Base-by-base conservation (phyloP, 92 coral and sea anemone species). In the Parazoanthus darwini region DNA sequence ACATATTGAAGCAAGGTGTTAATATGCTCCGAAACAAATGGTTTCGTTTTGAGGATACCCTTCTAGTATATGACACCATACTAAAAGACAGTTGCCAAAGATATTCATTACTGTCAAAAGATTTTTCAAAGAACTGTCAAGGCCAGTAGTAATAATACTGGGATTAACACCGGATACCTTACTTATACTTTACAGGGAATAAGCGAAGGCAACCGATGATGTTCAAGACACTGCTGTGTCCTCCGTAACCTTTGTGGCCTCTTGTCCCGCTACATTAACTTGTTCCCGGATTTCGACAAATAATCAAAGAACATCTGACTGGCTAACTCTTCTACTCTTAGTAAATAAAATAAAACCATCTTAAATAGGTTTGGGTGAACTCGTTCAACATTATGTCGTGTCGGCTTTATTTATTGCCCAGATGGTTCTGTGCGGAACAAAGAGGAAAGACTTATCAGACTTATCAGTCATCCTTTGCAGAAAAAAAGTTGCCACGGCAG, bases 51-150 rank as follows among this genome's bases (percentile, higher is more conserved):
- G 8, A 65, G 26, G 22, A 76, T 39, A 76, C 43, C 44, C 79
- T 44, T 37, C 29, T 37, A 38, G 15, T n/a, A 39, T 54, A 20
- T 76, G 51, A 76, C 79, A 39, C 51, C 46, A 39, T 76, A 76
- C 79, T 76, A 76, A 76, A 76, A 76, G 79, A 76, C 25, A 39
- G 79, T 37, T 74, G 78, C 78, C 78, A 35, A 23, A 35, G 78
- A 74, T 74, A 74, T 74, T 36, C 39, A 33, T 36, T 76, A 51
- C 72, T 26, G 29, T 36, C 9, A 46, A 72, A 46, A 66, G 18
- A 71, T 44, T 33, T 68, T 15, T 66, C 65, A 22, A 71, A 35
- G 44, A 84, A 73, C 51, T 59, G 72, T 38, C 78, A 46, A 38
- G 26, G 65, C 87, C 51, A 46, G 79, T 44, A 20, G 78, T 48